These are phyloP conservation scores for Cephalopachus bancanus DNA, from an alignment of 2,797 vertebrate species.

Conservation along the genomic window DNA sequence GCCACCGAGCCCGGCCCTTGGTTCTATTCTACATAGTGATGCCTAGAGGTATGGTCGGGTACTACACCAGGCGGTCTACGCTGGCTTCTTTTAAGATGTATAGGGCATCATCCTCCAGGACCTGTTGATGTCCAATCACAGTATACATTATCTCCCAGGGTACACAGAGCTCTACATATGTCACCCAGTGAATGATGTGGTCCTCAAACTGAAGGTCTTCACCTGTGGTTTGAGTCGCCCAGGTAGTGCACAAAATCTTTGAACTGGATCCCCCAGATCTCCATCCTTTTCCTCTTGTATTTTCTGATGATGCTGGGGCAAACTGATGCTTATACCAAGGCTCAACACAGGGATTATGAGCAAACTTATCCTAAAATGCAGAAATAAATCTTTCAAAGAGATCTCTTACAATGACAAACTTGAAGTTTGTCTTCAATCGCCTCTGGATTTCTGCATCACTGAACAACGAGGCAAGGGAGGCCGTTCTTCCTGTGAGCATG, in stretches of 20 bases:
- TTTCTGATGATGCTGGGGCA: slow-evolving; percentile 96
- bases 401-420: slow-evolving; percentile 98
- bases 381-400: slow-evolving; percentile 98
- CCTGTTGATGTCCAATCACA: slow-evolving; percentile 97
- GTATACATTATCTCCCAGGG: slow-evolving; percentile 96
- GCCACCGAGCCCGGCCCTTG: slow-evolving; percentile 87
- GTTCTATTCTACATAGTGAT: slow-evolving; percentile 97
- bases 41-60: slow-evolving; percentile 96
- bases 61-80: slow-evolving; percentile 94
- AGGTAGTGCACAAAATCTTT: slow-evolving; percentile 98
- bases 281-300: slow-evolving; percentile 93
- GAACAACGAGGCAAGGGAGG: slow-evolving; percentile 95
- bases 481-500: slow-evolving; percentile 98
- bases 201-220: slow-evolving; percentile 96
- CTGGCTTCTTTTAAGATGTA: slow-evolving; percentile 94
- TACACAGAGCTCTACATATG: slow-evolving; percentile 95
- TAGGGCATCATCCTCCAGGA: slow-evolving; percentile 94
- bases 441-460: slow-evolving; percentile 92
- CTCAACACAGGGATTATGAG: slow-evolving; percentile 97
- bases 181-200: slow-evolving; percentile 98
- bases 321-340: slow-evolving; percentile 99
- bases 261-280: slow-evolving; percentile 94
- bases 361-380: slow-evolving; percentile 98
- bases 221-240: slow-evolving; percentile 94
- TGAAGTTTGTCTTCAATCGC: slow-evolving; percentile 97